Percentiles rank a stretch among this genome's conserved stretches.
These are phyloP conservation scores for Gallinago jamesoni DNA, from an alignment of 2,113 vertebrate genomes.

Conservation along the genomic window DNA sequence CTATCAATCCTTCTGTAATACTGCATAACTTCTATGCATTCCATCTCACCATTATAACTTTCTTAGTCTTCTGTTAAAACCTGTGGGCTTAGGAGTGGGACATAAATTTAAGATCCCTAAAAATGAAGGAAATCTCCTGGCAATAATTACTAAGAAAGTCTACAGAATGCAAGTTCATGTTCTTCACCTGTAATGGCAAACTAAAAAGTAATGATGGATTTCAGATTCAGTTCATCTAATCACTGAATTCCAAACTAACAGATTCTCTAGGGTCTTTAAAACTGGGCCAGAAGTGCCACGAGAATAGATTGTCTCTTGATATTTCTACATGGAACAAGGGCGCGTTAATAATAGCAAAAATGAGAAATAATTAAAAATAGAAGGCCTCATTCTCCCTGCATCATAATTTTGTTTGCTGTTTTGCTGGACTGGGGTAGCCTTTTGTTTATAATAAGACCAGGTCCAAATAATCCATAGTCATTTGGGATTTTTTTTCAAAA, in stretches of 20 bases:
- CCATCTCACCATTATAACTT: neutral
- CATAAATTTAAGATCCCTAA: neutral
- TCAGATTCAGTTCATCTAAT: constrained; percentile 6
- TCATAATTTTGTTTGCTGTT: neutral
- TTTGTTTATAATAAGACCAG: neutral
- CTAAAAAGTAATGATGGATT: neutral
- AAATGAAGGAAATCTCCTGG: neutral
- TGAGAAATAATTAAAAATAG: constrained; percentile 36
- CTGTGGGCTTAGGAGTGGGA: neutral
- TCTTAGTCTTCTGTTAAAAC: neutral
- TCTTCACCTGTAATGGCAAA: neutral
- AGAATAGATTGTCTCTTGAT: neutral
- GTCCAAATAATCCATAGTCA: neutral
- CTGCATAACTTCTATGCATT: neutral
- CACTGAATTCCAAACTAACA: neutral
- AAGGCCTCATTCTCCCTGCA: neutral
- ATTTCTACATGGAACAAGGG: constrained; percentile 15
- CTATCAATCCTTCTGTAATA: neutral
- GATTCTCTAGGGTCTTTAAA: constrained; percentile 17
- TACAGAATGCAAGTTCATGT: neutral
- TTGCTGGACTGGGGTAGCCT: neutral
- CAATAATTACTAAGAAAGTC: neutral
- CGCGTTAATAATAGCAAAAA: constrained; percentile 27
- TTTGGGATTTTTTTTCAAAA: neutral
- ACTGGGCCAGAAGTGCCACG: constrained; percentile 7